phyloP scores from a whole-genome alignment of 2,797 vertebrate genomes.

The Microtus californicus region DNA sequence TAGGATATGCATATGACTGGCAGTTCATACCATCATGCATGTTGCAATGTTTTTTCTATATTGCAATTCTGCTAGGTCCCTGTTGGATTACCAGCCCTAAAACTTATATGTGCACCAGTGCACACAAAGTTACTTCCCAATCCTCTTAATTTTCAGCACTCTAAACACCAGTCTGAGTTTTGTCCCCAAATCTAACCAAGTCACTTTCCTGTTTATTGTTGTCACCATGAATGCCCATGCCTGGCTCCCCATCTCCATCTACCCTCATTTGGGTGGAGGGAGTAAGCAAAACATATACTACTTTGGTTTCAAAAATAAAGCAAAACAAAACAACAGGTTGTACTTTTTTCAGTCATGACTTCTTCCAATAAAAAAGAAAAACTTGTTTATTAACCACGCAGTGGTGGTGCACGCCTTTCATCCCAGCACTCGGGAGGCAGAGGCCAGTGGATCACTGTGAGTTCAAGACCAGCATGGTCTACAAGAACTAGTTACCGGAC shows the following conservation, averaged over 20 bases:
- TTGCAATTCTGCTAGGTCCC: slow-evolving; percentile 94
- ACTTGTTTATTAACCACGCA: too few relatives aligned
- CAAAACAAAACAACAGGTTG: slow-evolving; percentile 94
- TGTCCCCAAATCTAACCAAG: slow-evolving; percentile 93
- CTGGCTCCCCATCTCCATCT: slow-evolving; percentile 98
- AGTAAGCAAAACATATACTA: slow-evolving; percentile 95
- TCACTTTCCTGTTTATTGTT: slow-evolving; percentile 96
- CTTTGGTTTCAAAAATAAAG: slow-evolving; percentile 94
- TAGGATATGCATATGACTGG: slow-evolving; percentile 92
- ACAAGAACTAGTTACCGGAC: too few relatives aligned
- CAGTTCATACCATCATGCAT: slow-evolving; percentile 95
- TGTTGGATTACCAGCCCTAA: slow-evolving; percentile 90
- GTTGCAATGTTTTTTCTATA: slow-evolving; percentile 91
- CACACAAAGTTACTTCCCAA: slow-evolving; percentile 91
- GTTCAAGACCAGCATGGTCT: too few relatives aligned
- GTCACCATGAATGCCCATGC: slow-evolving; percentile 97
- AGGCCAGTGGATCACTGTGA: too few relatives aligned
- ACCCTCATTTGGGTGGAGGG: slow-evolving; percentile 91
- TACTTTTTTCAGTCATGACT: slow-evolving; percentile 98
- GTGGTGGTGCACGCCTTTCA: too few relatives aligned
- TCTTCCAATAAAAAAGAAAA: slow-evolving; percentile 89
- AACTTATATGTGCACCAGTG: slow-evolving; percentile 92
- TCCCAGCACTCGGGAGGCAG: too few relatives aligned
- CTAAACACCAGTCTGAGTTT: slow-evolving; percentile 94
- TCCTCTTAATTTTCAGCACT: slow-evolving; percentile 91